These are phyloP conservation scores for Mungos mungo DNA, from an alignment of 2,113 vertebrate species.

Conservation along the genomic window DNA sequence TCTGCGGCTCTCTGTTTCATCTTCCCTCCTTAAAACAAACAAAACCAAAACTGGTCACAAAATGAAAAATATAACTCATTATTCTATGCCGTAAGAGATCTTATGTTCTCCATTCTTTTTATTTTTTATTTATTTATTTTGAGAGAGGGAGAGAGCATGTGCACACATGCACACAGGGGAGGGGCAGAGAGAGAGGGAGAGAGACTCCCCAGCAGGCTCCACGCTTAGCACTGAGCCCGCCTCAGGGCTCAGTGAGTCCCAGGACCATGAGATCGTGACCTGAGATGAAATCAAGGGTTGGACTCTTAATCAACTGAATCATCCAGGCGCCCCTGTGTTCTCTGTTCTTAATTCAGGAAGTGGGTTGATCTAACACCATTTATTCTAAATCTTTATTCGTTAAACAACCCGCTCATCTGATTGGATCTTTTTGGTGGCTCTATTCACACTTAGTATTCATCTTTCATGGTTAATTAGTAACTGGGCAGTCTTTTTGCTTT, in stretches of 20 bases:
- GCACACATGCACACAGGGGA: too few species aligned
- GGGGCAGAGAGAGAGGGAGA: too few species aligned
- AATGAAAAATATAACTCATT: not conserved
- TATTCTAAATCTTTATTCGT: not conserved
- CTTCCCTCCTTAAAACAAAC: not conserved
- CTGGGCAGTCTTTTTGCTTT: not conserved
- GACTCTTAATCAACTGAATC: too few species aligned
- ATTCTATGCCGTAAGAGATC: not conserved
- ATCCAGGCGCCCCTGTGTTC: not conserved
- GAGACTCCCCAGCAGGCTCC: too few species aligned
- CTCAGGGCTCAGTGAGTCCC: too few species aligned
- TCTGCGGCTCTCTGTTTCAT: not conserved
- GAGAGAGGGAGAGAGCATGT: too few species aligned
- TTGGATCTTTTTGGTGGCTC: not conserved
- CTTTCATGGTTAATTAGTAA: not conserved
- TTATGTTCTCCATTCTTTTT: not conserved
- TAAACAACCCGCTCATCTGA: not conserved
- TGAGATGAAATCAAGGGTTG: too few species aligned
- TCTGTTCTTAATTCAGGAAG: not conserved
- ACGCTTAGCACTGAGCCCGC: too few species aligned
- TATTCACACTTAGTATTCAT: not conserved
- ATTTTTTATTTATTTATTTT: too few species aligned
- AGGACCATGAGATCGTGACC: too few species aligned
- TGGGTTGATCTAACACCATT: not conserved
- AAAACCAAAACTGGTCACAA: not conserved